phyloP scores from a whole-genome alignment of 2,888 invertebrate species.

The Didymodactylos carnosus region DNA sequence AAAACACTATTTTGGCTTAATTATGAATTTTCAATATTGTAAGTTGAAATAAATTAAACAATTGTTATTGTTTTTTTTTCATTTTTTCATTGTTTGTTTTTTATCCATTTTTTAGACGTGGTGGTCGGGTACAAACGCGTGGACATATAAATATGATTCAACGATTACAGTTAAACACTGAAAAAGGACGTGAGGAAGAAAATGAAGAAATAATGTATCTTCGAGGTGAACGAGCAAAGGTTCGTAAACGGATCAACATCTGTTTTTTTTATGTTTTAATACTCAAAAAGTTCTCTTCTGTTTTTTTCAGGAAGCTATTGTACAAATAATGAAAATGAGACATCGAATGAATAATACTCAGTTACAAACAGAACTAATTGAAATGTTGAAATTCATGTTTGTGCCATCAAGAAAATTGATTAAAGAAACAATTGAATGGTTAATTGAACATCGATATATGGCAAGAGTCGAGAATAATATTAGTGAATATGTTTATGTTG shows the following conservation, averaged over 20 bases:
- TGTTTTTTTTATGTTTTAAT: background rate
- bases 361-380: constrained; percentile 87
- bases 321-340: constrained; percentile 94
- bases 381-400: constrained; percentile 97
- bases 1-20: constrained; percentile 84
- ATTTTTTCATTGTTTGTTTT: background rate
- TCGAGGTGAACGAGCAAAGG: constrained; percentile 34
- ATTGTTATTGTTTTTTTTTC: background rate
- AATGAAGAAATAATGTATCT: constrained; percentile 94
- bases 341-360: constrained; percentile 79
- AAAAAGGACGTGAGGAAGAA: constrained; percentile 82
- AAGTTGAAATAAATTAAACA: constrained; percentile 25
- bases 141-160: constrained; percentile 92
- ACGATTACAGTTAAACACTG: constrained; percentile 74
- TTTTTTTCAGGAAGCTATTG: constrained; percentile 68
- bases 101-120: constrained; percentile 47
- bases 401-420: constrained; percentile 96
- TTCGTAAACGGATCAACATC: background rate
- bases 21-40: constrained; percentile 71
- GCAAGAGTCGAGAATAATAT: constrained; percentile 84
- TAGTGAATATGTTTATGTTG: constrained; percentile 91
- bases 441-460: constrained; percentile 97
- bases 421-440: constrained; percentile 97
- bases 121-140: constrained; percentile 72
- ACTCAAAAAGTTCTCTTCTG: background rate